Evolutionary conservation across 2,113 vertebrate genomes (phyloP), one percentile per base, ranked within the genome.

Genomic region (Psilopsiagon aymara): DNA sequence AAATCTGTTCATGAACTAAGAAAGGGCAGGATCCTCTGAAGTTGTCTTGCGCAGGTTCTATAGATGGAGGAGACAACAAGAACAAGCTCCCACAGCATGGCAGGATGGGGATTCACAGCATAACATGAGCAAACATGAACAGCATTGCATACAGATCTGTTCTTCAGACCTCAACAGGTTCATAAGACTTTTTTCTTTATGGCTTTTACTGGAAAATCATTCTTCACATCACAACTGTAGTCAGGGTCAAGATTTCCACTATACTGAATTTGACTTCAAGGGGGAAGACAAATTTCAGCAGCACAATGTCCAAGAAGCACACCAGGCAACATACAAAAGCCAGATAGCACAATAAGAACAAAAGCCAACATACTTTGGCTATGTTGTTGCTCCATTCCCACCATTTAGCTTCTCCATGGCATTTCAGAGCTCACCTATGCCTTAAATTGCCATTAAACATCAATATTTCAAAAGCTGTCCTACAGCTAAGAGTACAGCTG

Each of bases 221-320:
- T 60, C 52, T 39, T 52, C 33, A 31, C 51, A 59, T 33, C 46
- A 29, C 46, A 43, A 23, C 63, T 10, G 1, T 4, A 66, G 75
- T 29, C 71, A 82, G 71, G 18, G 82, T 92, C 71, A 90, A 94
- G 62, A 55, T 71, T 87, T 80, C 57, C 39, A 90, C 47, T 60
- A 29, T 44, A 43, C 0, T 83, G 79, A 68, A 76, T 53, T 9
- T 69, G 31, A 79, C 62, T 39, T 77, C 73, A 80, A 51, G 77
- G 77, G 53, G 83, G 47, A 37, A 90, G 31, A 85, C 6, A 7
- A 63, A 20, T 27, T 43, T 47, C 75, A 51, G 62, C 62, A 82
- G 78, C 55, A 1, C 55, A 21, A 3, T n/a, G 55, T 4, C 43
- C 82, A 78, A 55, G 39, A 87, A 74, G 43, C 66, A 93, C 49